Conservation (phyloP, 1,140 invertebrate genomes). For the Marisa cornuarietis region DNA sequence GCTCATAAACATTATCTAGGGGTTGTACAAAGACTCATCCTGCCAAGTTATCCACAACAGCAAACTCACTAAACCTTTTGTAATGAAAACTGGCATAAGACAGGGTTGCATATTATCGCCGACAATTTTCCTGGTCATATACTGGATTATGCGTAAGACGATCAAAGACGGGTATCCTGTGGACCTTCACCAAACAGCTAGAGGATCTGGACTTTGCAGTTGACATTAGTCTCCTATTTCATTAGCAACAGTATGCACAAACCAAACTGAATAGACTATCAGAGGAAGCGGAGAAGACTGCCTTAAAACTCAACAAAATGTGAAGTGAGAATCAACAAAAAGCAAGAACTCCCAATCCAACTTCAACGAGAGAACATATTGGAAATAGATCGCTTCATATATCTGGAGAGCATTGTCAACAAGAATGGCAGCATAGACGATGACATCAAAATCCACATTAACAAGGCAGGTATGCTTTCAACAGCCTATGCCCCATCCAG, state of each 20-base stretch:
- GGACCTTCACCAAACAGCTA: slow-evolving; percentile 17
- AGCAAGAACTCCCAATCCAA: not conserved
- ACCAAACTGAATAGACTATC: too few relatives aligned
- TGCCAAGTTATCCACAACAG: slow-evolving; percentile 32
- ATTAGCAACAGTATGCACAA: too few relatives aligned
- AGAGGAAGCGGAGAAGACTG: too few relatives aligned
- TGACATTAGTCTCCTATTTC: not conserved
- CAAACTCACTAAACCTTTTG: slow-evolving; percentile 34
- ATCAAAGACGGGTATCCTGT: slow-evolving; percentile 23
- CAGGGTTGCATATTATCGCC: slow-evolving; percentile 36
- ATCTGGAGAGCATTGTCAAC: slow-evolving; percentile 10
- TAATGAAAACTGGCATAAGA: slow-evolving; percentile 28
- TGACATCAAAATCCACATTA: slow-evolving; percentile 17
- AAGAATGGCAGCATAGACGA: too few relatives aligned
- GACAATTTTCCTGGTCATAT: slow-evolving; percentile 25
- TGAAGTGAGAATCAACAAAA: not conserved
- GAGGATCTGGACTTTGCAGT: slow-evolving; percentile 31
- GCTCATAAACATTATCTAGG: slow-evolving; percentile 31
- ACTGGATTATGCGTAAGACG: slow-evolving; percentile 28
- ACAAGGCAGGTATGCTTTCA: too few relatives aligned
- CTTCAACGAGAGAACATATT: not conserved
- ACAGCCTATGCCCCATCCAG: slow-evolving; percentile 22
- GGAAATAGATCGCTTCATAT: slow-evolving; percentile 6
- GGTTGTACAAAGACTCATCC: slow-evolving; percentile 30
- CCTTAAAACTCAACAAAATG: too few relatives aligned